Evolutionary conservation across 2,797 vertebrate species (phyloP), one percentile per base, ranked within the genome.

Genomic region (Falco novaeseelandiae): DNA sequence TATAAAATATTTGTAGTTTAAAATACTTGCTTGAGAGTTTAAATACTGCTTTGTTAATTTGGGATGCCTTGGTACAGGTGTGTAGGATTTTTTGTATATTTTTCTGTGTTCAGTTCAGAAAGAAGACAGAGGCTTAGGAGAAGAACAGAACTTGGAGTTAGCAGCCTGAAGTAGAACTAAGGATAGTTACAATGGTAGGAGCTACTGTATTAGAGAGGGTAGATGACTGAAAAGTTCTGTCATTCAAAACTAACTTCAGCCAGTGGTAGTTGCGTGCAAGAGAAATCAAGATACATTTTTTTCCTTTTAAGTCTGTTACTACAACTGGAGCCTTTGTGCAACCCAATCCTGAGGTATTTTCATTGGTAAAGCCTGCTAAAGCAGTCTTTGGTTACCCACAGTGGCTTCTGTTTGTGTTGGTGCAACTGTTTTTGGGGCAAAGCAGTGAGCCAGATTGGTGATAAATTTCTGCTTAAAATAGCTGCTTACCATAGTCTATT

Each of bases 241-340:
- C 7, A 21, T 48, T 89, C 26, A 18, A 3, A 57, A 26, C 30
- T 81, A 27, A 16, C 29, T 76, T 67, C 29, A 12, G 22, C 12
- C 0, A 1, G 17, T 65, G 23, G n/a, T 66, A 32, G 52, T 67
- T 63, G 26, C 29, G 13, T 10, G 30, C 0, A 0, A 55, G 30
- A 74, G 57, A 44, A 74, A 52, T 7, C 1, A 3, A 67, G 18
- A 46, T 74, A 20, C 1, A 4, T 65, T 54, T 77, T 79, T 85
- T 79, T 36, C 26, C 18, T 72, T 90, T 69, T 65, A 66, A 55
- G 74, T 65, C 51, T 89, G 22, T 32, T 63, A 15, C 18, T 79
- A 26, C 10, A 72, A 12, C 46, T 58, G 14, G 16, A 69, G 26
- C 27, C 12, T 85, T 89, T 69, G 51, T 66, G 62, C 67, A 86